Conservation (phyloP, 2,797 vertebrate genomes). For the Pseudochaenichthys georgianus region DNA sequence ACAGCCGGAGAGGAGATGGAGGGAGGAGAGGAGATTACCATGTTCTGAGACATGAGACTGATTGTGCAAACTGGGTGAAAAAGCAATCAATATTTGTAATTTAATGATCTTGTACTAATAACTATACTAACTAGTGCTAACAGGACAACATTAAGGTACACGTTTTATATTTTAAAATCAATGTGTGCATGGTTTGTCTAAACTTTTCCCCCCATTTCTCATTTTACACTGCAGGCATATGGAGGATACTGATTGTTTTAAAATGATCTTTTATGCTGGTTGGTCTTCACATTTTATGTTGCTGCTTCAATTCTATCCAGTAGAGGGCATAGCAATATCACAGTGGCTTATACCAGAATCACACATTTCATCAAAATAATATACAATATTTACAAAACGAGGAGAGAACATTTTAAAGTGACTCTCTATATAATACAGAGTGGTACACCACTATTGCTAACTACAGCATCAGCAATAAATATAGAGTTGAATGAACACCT, state of each 20-base stretch:
- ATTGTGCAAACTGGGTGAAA: conserved; percentile 30
- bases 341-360: background rate
- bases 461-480: background rate
- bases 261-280: background rate
- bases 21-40: conserved; percentile 60
- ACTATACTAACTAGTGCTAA: background rate
- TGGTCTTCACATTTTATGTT: conserved; percentile 5
- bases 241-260: background rate
- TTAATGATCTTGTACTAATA: background rate
- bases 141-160: background rate
- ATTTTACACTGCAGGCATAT: background rate
- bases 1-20: conserved; percentile 60
- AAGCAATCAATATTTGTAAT: conserved; percentile 34
- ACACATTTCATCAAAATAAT: background rate
- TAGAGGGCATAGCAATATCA: conserved; percentile 66
- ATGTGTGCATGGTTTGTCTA: background rate
- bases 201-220: accelerated
- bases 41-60: conserved; percentile 32
- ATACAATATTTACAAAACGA: no score
- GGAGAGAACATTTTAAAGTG: background rate
- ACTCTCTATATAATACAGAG: background rate
- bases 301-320: conserved; percentile 50
- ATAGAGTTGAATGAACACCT: background rate
- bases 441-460: background rate
- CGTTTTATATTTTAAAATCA: background rate